These are phyloP conservation scores for Paralvinella palmiformis DNA, from an alignment of 1,140 invertebrate species.

Conservation along the genomic window DNA sequence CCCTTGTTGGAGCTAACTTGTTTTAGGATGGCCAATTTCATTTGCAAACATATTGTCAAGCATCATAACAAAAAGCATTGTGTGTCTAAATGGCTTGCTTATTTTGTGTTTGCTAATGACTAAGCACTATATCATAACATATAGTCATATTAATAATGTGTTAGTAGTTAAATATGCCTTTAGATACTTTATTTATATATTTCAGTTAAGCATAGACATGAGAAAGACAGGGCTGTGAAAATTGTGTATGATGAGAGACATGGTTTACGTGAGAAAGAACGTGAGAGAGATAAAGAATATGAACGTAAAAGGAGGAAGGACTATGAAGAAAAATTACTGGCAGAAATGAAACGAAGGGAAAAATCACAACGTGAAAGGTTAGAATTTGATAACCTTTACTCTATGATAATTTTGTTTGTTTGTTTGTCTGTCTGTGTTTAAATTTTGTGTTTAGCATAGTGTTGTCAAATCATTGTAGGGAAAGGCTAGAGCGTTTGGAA, in stretches of 20 bases:
- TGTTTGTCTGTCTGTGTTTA: background rate
- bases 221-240: background rate
- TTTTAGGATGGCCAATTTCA: too few relatives aligned
- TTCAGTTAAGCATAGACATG: too few relatives aligned
- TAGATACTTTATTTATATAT: background rate
- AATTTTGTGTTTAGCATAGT: background rate
- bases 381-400: background rate
- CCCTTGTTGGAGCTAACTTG: too few relatives aligned
- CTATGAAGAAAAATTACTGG: too few relatives aligned
- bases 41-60: too few relatives aligned
- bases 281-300: conserved; percentile 5
- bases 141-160: background rate
- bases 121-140: too few relatives aligned
- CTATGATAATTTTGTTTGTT: background rate
- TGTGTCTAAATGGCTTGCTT: too few relatives aligned
- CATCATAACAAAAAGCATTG: too few relatives aligned
- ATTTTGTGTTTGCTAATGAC: too few relatives aligned
- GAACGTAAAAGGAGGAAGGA: conserved; percentile 11
- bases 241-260: conserved; percentile 16
- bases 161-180: background rate
- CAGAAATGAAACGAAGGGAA: conserved; percentile 1
- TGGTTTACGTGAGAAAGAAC: conserved; percentile 2
- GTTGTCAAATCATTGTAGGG: background rate
- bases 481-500: conserved; percentile 6
- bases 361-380: conserved; percentile 9